Evolutionary conservation across 2,888 invertebrate species (phyloP), one percentile per base, ranked within the genome.

Genomic region (Meghimatium bilineatum): DNA sequence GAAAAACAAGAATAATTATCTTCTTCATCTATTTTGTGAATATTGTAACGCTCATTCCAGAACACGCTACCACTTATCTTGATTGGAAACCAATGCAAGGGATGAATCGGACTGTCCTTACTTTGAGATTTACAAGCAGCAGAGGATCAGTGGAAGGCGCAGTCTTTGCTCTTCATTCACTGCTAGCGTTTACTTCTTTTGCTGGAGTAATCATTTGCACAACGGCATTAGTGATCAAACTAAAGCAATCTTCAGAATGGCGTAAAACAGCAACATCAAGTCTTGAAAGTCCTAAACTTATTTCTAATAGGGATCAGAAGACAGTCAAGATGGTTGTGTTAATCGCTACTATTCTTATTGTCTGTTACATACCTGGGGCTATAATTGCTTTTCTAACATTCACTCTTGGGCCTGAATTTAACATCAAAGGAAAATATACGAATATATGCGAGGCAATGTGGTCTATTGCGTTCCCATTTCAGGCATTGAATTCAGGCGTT

Each of bases 321-420:
- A 49, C 49, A n/a, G 38, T 71, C 36, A 71, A 71, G 71, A 71
- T 71, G 71, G 38, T 71, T 20, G 38, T 71, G 71, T 29, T 74
- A 26, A 74, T 74, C 20, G 72, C 72, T 44, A 29, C 36, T 74
- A 36, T 49, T 49, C 49, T 74, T 1, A 74, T 74, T 10, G 44
- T 17, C 17, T 74, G 72, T 17, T 74, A 74, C n/a, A 74, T 49
- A 29, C 72, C 72, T 49, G 72, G 72, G 8, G 72, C 72, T 17
- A 26, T 74, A 29, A 49, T 74, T 17, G n/a, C 72, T 49, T 17
- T 74, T 44, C 8, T 36, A 49, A 49, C 72, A 29, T 74, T 49
- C 49, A 49, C n/a, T 2, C 29, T 44, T 49, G 78, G 44, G 17
- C 66, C 78, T 2, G 78, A 66, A n/a, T 78, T 78, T 20, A 66